These are phyloP conservation scores for Drosophila nigricruria DNA, from an alignment of 2,888 invertebrate species.

Conservation along the genomic window DNA sequence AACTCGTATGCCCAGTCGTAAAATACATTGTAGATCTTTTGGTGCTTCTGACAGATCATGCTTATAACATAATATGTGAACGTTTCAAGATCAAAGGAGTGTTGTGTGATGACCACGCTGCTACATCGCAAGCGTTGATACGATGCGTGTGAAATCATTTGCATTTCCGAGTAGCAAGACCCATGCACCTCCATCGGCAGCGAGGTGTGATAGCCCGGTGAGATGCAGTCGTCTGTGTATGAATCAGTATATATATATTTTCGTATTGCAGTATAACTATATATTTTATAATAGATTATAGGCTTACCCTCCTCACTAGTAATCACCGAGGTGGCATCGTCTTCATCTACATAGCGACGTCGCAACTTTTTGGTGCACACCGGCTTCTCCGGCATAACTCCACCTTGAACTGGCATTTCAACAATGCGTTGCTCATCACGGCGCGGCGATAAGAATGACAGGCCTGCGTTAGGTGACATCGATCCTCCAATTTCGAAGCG, in stretches of 20 bases:
- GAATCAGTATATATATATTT: neutral
- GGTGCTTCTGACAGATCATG: slow-evolving; percentile 85
- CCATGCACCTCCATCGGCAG: slow-evolving; percentile 85
- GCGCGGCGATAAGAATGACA: slow-evolving; percentile 83
- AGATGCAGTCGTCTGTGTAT: slow-evolving; percentile 84
- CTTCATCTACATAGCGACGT: slow-evolving; percentile 85
- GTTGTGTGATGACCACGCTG: slow-evolving; percentile 84
- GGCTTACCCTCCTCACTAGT: slow-evolving; percentile 85
- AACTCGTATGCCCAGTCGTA: slow-evolving; percentile 85
- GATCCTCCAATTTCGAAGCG: slow-evolving; percentile 83
- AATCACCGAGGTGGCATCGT: slow-evolving; percentile 85
- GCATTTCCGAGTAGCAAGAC: slow-evolving; percentile 85
- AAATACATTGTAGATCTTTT: slow-evolving; percentile 85
- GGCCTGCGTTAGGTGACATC: slow-evolving; percentile 82
- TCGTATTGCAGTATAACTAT: neutral
- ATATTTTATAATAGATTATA: neutral
- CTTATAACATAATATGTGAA: slow-evolving; percentile 85
- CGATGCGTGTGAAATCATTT: slow-evolving; percentile 85
- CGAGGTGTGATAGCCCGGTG: slow-evolving; percentile 85
- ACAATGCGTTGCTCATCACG: slow-evolving; percentile 84
- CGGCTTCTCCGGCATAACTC: slow-evolving; percentile 83
- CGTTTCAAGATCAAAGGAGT: slow-evolving; percentile 85
- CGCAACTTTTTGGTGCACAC: slow-evolving; percentile 84
- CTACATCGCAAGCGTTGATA: slow-evolving; percentile 84
- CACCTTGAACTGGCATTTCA: slow-evolving; percentile 83